Evolutionary conservation across 1,140 invertebrate species (phyloP), one percentile per base, ranked within the genome.

Genomic region (Drosophila lacertosa): DNA sequence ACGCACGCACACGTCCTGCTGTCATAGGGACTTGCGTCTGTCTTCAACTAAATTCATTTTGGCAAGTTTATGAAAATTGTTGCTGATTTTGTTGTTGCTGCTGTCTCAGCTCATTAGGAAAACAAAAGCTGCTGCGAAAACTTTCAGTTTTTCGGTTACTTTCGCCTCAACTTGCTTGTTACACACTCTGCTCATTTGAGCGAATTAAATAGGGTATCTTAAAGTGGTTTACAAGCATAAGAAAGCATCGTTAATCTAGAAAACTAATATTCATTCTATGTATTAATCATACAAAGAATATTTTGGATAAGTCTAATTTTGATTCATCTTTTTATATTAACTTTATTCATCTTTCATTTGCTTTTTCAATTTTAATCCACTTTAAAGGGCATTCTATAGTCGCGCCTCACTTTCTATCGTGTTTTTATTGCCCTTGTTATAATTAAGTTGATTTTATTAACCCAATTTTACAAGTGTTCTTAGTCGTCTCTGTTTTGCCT

Each of bases 391-490:
- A 54, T 54, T 10, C 39, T 4, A 2, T 16, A 24, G 51, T 24
- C 35, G 9, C 9, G 7, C 1, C 37, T 7, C 40, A 40, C 26
- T 40, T n/a, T n/a, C n/a, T n/a, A n/a, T n/a, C n/a, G n/a, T 53
- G 53, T 16, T 37, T 32, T 57, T 24, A 58, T 63, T 45, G 37
- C 60, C 57, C 42, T 79, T 77, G 67, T 67, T 77, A 75, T 80
- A 84, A 86, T 84, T 76, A 77, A 80, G 81, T 84, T 72, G 72
- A 69, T 77, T 84, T 86, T 84, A 84, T 84, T 84, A 63, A 68
- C 57, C 45, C 37, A 72, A 74, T 73, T 86, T 71, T 64, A 74
- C 68, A 76, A 86, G 70, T 73, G 37, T 53, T 64, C 59, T 86
- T 74, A 69, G 64, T 33, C 24, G 4, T 40, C 15, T 22, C 11